phyloP scores from a whole-genome alignment of 2,888 invertebrate species.

The Stratiomys singularior region DNA sequence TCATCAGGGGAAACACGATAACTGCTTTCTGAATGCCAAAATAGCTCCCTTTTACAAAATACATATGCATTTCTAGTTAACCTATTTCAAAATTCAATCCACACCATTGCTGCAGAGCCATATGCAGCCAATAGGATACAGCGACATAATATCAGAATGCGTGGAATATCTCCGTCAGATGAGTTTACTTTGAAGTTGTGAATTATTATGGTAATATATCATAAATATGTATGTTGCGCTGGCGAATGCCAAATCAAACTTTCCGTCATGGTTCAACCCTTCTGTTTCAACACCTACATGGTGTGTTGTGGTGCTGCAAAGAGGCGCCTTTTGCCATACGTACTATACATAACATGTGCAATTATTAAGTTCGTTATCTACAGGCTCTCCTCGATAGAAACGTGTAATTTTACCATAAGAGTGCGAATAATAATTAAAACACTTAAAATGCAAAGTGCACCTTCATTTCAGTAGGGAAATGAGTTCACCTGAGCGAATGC shows the following conservation, averaged over 20 bases:
- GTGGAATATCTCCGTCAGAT: constrained; percentile 9
- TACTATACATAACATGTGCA: constrained; percentile 29
- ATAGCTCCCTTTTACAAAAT: too few relatives aligned
- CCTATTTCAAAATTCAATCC: constrained; percentile 5
- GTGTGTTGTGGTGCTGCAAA: background rate
- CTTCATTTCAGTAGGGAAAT: constrained; percentile 35
- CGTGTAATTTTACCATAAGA: constrained; percentile 42
- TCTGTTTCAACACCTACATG: background rate
- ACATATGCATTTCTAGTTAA: background rate
- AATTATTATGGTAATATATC: constrained; percentile 43
- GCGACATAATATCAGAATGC: constrained; percentile 20
- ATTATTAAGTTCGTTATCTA: constrained; percentile 47
- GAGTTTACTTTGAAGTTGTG: constrained; percentile 40
- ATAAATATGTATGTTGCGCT: constrained; percentile 35
- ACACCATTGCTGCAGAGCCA: background rate
- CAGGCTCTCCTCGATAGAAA: constrained; percentile 32
- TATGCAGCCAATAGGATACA: background rate
- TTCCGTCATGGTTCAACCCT: constrained; percentile 5
- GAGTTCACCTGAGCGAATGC: constrained; percentile 19
- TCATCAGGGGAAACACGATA: too few relatives aligned
- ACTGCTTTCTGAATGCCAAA: too few relatives aligned
- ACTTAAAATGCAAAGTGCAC: constrained; percentile 40
- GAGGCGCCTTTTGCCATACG: background rate
- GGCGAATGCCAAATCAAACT: background rate
- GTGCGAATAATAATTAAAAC: constrained; percentile 44